These are phyloP conservation scores for Entelurus aequoreus DNA, from an alignment of 2,113 vertebrate species.

Conservation along the genomic window DNA sequence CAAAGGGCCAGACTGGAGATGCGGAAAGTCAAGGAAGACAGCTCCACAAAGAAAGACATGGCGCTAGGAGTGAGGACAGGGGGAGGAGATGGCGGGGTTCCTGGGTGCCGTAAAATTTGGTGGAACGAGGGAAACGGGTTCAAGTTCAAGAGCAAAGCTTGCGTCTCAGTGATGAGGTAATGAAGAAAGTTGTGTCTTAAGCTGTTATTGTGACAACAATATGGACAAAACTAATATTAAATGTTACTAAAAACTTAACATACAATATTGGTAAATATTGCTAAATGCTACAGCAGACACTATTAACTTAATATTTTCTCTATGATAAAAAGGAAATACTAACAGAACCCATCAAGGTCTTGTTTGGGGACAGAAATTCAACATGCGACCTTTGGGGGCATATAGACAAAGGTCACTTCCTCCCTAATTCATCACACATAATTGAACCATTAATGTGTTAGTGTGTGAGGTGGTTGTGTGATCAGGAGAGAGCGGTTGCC, in stretches of 20 bases:
- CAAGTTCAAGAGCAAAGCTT: constrained; percentile 66
- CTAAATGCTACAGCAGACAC: background rate
- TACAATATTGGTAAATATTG: too few relatives aligned
- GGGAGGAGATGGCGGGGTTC: constrained; percentile 12
- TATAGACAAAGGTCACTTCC: constrained; percentile 60
- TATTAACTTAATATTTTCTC: background rate
- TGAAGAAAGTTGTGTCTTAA: constrained; percentile 17
- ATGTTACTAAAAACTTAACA: too few relatives aligned
- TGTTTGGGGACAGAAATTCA: constrained; percentile 45
- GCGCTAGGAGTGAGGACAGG: constrained; percentile 15
- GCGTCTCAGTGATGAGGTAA: constrained; percentile 42
- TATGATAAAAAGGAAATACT: too few relatives aligned
- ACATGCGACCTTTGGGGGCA: constrained; percentile 47
- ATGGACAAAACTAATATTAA: too few relatives aligned
- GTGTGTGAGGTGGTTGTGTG: background rate
- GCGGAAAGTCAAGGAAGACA: constrained; percentile 67
- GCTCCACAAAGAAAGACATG: constrained; percentile 61
- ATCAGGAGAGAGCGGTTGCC: background rate
- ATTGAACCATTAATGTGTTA: constrained; percentile 9
- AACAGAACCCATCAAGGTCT: background rate
- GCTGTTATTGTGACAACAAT: background rate
- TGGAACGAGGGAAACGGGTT: constrained; percentile 49
- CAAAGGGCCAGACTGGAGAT: constrained; percentile 61
- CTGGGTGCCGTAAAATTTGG: constrained; percentile 50
- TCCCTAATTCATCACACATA: constrained; percentile 38